These are phyloP conservation scores for Pelochelys cantorii DNA, from an alignment of 2,797 vertebrate genomes.

Conservation along the genomic window DNA sequence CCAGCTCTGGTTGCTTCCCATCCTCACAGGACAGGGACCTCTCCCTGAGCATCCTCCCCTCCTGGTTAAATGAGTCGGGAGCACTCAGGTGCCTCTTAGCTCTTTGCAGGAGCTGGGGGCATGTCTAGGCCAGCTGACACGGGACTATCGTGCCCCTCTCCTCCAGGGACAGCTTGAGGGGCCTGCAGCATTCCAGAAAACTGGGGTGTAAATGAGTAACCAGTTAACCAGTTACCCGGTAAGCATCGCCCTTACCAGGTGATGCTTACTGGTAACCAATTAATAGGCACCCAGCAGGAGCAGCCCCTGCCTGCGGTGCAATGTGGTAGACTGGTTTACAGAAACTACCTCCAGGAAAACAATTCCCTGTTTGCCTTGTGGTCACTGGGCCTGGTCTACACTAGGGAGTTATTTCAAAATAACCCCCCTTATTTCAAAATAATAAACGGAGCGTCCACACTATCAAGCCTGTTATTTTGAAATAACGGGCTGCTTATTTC, in stretches of 20 bases:
- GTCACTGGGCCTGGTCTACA: not conserved
- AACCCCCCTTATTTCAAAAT: too few species aligned
- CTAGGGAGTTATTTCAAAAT: too few species aligned
- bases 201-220: not conserved
- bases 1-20: not conserved
- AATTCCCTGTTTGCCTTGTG: not conserved
- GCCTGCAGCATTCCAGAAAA: not conserved
- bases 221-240: too few species aligned
- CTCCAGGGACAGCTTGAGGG: not conserved
- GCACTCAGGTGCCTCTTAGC: not conserved
- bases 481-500: too few species aligned
- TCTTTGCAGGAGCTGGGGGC: not conserved
- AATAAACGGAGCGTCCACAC: too few species aligned
- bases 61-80: not conserved
- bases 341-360: not conserved
- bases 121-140: not conserved
- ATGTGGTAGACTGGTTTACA: not conserved
- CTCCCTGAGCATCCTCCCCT: not conserved
- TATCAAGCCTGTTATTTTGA: too few species aligned
- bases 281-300: too few species aligned
- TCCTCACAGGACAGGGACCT: not conserved
- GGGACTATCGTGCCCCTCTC: fast-evolving
- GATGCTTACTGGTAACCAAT: too few species aligned
- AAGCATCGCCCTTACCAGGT: too few species aligned
- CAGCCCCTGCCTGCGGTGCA: too few species aligned